Evolutionary conservation across 2,797 vertebrate genomes (phyloP), one percentile per base, ranked within the genome.

Genomic region (Gymnothorax javanicus): DNA sequence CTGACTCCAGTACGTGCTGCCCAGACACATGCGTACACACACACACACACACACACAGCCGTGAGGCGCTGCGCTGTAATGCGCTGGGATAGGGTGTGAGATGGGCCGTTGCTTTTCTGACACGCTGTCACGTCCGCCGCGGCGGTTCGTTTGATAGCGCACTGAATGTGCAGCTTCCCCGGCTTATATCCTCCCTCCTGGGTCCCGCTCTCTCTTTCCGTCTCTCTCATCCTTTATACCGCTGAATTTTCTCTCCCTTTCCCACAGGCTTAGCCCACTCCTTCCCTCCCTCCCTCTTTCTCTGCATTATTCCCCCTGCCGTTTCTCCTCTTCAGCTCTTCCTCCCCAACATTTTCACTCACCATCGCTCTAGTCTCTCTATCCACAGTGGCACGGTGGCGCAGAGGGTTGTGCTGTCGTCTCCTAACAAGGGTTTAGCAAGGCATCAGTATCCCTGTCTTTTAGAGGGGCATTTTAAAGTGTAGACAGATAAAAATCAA

Each of bases 301-400:
- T 86, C 15, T 56, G 11, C 20, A 27, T 27, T 60, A 54, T 82
- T 13, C 57, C 84, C 12, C 7, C 87, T 50, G 84, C n/a, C 27
- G 23, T 62, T 33, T n/a, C n/a, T 13, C 56, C 25, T 50, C 17
- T 77, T 87, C 83, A 89, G 86, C 91, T 62, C 52, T n/a, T 12
- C 17, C 17, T 25, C 8, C 57, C 43, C 54, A 60, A 5, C 4
- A 17, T 52, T 17, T 60, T 57, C 85, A 33, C n/a, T 33, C 71
- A 43, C 25, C 43, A 27, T 58, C 50, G n/a, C n/a, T 64, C 15
- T 23, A 13, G 33, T 43, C 33, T 43, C 33, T 43, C 33, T 43
- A 43, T 43, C 33, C 33, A 43, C 33, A 43, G 33, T 43, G 33
- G 33, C 33, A 43, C 33, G 33, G 33, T 43, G 33, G 33, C 33